Percentiles rank a stretch among this genome's conserved stretches.
Conservation (phyloP, 2,113 vertebrate species). For the Camelus bactrianus region DNA sequence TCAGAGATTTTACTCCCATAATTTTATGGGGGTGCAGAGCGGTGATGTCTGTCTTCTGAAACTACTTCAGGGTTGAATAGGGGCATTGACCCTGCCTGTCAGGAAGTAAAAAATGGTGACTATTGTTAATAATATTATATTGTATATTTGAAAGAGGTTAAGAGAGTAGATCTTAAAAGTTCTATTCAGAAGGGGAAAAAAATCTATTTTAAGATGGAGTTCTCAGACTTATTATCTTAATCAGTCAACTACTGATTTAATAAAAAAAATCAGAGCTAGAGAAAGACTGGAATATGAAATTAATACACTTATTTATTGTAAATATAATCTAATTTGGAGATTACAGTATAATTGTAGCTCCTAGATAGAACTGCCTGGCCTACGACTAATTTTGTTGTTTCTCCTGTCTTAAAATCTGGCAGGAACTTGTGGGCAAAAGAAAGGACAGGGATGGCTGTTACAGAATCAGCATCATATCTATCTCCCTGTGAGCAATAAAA, state of each 20-base stretch:
- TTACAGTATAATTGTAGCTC: background rate
- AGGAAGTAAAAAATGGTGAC: background rate
- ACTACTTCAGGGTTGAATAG: too few relatives aligned
- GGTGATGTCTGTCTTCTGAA: too few relatives aligned
- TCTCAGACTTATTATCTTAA: slow-evolving; percentile 18
- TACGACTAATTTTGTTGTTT: background rate
- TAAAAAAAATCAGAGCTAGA: slow-evolving; percentile 43
- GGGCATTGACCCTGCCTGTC: too few relatives aligned
- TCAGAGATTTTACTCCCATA: too few relatives aligned
- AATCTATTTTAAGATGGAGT: background rate
- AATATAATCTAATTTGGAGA: slow-evolving; percentile 45
- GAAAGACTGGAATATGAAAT: background rate
- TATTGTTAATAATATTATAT: background rate
- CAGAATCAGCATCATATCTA: background rate
- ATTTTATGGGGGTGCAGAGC: too few relatives aligned
- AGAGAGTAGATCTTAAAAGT: background rate
- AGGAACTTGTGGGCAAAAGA: background rate
- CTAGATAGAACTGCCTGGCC: background rate
- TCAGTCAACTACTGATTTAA: slow-evolving; percentile 36
- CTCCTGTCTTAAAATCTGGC: background rate
- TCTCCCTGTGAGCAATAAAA: background rate
- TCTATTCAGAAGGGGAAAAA: background rate
- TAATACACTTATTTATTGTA: background rate
- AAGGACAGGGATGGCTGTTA: background rate
- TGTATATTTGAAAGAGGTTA: background rate